Base-by-base conservation (phyloP, 1,140 invertebrate genomes). In the Cherax destructor region DNA sequence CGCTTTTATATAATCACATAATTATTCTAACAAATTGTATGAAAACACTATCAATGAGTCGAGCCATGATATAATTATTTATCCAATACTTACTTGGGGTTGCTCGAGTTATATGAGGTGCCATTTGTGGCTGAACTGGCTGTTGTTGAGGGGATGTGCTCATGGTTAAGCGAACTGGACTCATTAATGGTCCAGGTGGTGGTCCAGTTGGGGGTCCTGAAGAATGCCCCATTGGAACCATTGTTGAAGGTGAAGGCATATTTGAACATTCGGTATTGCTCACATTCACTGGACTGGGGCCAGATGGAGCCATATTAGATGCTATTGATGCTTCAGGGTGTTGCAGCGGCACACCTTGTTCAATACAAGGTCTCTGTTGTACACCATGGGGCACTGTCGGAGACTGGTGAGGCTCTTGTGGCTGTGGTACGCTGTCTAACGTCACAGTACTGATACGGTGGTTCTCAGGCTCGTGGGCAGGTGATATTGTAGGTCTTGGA, bases 121-220 rank as follows among this genome's bases (percentile, higher is more conserved):
- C 89, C 89, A 91, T 91, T 83, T 91, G 89, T 21, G 89, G 83
- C 47, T 91, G 89, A 47, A 80, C 74, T 21, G 83, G 89, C 10
- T 91, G 89, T 52, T 91, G 89, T 30, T 87, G 85, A 59, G 77
- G 78, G 13, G 88, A 61, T 47, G 81, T 47, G 11, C 50, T 85
- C 47, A 91, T 91, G 47, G 76, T 13, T 47, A 91, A n/a, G 3
- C 83, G 81, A 24, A 91, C 76, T 30, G 89, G 81, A 24, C 89
- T 83, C 83, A 91, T 79, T 52, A 85, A 24, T 65, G 88, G 74
- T 4, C 89, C 89, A 30, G 83, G 89, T 21, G 89, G 83, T 13
- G 77, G 89, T 59, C 88, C 88, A 59, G 81, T 24, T 24, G 88
- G 88, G n/a, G 88, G 72, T 30, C 89, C 89, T 9, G 83, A 84